Conservation (phyloP, 2,888 invertebrate genomes). For the Nomada ruficornis region DNA sequence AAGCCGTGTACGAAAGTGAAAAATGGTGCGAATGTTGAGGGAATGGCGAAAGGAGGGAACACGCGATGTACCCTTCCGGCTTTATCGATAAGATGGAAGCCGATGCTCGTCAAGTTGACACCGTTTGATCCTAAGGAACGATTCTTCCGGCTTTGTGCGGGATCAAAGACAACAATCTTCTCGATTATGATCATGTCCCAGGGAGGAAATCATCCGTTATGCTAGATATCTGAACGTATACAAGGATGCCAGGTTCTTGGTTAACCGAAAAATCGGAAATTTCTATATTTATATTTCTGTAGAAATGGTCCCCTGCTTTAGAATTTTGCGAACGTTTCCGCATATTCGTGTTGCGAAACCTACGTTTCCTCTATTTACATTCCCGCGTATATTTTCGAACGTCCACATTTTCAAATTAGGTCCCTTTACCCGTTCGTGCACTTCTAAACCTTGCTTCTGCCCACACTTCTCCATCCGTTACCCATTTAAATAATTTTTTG, state of each 20-base stretch:
- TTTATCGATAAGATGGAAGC: constrained; percentile 19
- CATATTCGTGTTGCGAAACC: neutral
- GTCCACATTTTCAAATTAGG: neutral
- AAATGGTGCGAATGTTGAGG: constrained; percentile 32
- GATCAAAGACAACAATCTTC: neutral
- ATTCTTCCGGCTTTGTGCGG: neutral
- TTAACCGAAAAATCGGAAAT: too few species aligned
- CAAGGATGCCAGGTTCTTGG: too few species aligned
- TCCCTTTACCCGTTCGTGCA: too few species aligned
- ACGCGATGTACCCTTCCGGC: constrained; percentile 12
- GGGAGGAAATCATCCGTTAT: neutral
- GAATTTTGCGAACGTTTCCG: neutral
- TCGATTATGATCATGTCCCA: neutral
- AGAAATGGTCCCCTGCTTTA: too few species aligned
- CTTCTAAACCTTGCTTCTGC: too few species aligned
- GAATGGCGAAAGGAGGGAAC: constrained; percentile 9
- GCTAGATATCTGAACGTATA: neutral
- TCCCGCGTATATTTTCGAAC: too few species aligned
- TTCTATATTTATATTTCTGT: too few species aligned
- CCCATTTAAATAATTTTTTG: too few species aligned
- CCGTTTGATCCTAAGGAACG: neutral
- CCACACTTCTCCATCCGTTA: too few species aligned
- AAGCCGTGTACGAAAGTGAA: constrained; percentile 18
- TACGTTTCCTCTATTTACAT: neutral
- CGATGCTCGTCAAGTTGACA: neutral